Conservation (phyloP, 2,797 vertebrate genomes). For the Choloepus didactylus region DNA sequence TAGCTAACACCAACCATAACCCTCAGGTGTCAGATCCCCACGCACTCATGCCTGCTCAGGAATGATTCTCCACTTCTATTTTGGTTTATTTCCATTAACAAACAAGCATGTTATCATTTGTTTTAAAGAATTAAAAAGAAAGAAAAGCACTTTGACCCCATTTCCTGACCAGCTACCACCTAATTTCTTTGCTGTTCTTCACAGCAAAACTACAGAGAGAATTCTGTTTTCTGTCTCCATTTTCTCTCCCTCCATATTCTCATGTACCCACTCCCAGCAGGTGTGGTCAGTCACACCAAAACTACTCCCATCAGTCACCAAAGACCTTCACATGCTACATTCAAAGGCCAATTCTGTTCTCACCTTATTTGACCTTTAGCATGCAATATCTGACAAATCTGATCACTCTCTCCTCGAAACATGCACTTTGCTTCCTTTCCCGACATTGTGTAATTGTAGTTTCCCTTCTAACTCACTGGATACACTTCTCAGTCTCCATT, state of each 20-base stretch:
- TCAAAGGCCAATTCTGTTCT: background rate
- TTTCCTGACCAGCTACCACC: background rate
- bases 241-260: background rate
- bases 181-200: background rate
- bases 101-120: background rate
- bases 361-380: background rate
- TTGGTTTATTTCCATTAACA: background rate
- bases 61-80: background rate
- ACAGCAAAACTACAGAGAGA: background rate
- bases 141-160: background rate
- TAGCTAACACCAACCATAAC: background rate
- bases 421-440: background rate
- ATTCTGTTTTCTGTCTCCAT: background rate
- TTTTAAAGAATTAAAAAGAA: background rate
- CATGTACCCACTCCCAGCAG: background rate
- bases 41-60: background rate
- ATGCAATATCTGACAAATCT: background rate
- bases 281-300: background rate
- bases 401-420: background rate
- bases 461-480: background rate
- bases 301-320: background rate
- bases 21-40: background rate
- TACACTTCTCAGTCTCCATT: background rate
- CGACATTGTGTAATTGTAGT: background rate
- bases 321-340: background rate